Evolutionary conservation across 2,797 vertebrate species (phyloP).

Genomic region (Eulemur rubriventer): DNA sequence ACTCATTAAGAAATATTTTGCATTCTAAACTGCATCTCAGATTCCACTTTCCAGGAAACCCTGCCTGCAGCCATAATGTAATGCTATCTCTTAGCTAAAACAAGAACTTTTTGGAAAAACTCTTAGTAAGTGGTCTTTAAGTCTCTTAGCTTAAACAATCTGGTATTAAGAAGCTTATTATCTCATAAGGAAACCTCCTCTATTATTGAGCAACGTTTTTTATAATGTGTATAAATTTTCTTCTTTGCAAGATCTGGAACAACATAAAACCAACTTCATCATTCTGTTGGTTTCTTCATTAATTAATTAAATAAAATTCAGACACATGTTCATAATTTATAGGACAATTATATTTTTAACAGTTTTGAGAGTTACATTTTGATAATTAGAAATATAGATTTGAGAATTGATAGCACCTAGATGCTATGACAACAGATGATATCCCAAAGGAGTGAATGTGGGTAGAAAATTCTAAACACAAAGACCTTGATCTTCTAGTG

Average conservation of each 20-base stretch:
- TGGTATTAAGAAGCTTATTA: not conserved
- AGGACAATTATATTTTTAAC: not conserved
- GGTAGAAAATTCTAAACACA: not conserved
- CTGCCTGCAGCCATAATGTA: not conserved
- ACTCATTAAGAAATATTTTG: not conserved
- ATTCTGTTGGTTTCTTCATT: not conserved
- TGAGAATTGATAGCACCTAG: not conserved
- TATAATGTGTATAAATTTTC: not conserved
- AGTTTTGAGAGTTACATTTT: constrained; percentile 2
- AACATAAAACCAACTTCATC: constrained; percentile 14
- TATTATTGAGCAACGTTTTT: not conserved
- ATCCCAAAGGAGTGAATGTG: not conserved
- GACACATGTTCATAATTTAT: not conserved
- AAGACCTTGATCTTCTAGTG: not conserved
- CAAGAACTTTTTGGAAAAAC: not conserved
- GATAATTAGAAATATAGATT: not conserved
- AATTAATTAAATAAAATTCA: constrained; percentile 9
- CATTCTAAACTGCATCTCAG: not conserved
- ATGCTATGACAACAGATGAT: not conserved
- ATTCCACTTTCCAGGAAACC: not conserved
- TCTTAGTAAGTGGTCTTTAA: not conserved
- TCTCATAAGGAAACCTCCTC: not conserved
- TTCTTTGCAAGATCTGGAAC: not conserved
- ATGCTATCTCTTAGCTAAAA: not conserved
- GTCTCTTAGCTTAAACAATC: not conserved